A percentile compares a stretch with the other conserved stretches of the same genome.
phyloP scores from a whole-genome alignment of 2,888 invertebrate genomes.

The Oscheius sp. region DNA sequence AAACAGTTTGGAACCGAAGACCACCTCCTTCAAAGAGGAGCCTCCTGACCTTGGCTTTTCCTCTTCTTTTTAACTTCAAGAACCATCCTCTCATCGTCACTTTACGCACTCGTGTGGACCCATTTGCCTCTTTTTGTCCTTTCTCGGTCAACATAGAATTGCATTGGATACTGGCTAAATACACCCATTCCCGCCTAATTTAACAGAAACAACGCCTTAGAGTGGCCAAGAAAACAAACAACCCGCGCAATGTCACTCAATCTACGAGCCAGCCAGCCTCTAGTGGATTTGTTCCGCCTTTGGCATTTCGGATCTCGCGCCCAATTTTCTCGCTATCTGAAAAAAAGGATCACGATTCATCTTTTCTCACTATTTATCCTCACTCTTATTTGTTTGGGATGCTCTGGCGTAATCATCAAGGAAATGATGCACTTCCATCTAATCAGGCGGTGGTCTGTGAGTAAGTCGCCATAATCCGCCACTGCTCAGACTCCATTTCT shows the following conservation, averaged over 20 bases:
- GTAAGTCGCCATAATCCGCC: too few species aligned
- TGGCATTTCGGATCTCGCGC: not conserved
- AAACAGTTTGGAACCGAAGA: not conserved
- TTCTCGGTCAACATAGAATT: not conserved
- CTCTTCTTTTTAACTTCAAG: not conserved
- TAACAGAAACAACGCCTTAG: constrained; percentile 14
- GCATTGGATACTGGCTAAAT: not conserved
- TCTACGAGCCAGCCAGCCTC: constrained; percentile 15
- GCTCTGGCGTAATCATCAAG: too few species aligned
- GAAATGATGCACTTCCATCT: too few species aligned
- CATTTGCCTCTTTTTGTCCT: not conserved
- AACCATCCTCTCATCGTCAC: not conserved
- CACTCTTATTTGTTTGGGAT: too few species aligned
- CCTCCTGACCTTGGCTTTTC: constrained; percentile 10
- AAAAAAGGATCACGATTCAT: too few species aligned
- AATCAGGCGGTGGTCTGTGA: too few species aligned
- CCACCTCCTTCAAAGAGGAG: not conserved
- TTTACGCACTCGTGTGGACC: not conserved
- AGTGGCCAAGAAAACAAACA: constrained; percentile 16
- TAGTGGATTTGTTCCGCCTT: constrained; percentile 1
- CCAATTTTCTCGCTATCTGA: too few species aligned
- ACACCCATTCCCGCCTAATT: constrained; percentile 15
- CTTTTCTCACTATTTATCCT: too few species aligned
- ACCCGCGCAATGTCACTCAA: constrained; percentile 28
- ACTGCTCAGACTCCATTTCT: not conserved